Percentiles rank a stretch among this genome's conserved stretches.
Evolutionary conservation across 2,888 invertebrate genomes (phyloP).

Genomic region (Tetropium fuscum): DNA sequence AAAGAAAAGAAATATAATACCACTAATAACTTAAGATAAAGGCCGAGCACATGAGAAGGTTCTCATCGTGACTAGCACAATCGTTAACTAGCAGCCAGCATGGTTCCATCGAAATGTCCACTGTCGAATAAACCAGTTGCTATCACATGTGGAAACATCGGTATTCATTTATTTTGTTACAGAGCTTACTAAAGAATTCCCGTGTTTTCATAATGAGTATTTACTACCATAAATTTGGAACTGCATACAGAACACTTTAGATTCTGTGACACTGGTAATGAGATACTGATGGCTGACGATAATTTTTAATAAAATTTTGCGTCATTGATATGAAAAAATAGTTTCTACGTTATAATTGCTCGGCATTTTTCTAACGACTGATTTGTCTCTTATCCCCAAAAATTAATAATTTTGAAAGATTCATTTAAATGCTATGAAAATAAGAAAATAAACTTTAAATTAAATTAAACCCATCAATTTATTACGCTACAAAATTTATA

Average conservation of each 20-base stretch:
- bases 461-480: too few relatives aligned
- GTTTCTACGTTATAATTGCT: too few relatives aligned
- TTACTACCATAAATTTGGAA: constrained; percentile 34
- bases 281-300: too few relatives aligned
- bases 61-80: constrained; percentile 40
- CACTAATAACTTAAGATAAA: constrained; percentile 36
- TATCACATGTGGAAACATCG: constrained; percentile 32
- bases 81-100: constrained; percentile 45
- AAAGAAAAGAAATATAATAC: constrained; percentile 35
- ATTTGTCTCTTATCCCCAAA: too few relatives aligned
- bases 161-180: constrained; percentile 27
- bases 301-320: too few relatives aligned
- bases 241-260: background rate
- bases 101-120: constrained; percentile 47
- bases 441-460: too few relatives aligned
- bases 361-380: too few relatives aligned
- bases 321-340: too few relatives aligned
- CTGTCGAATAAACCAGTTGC: constrained; percentile 41
- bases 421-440: too few relatives aligned
- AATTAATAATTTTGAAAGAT: too few relatives aligned
- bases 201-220: constrained; percentile 34
- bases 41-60: constrained; percentile 34
- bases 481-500: too few relatives aligned
- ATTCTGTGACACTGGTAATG: too few relatives aligned
- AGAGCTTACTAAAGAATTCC: constrained; percentile 26